Conservation (phyloP, 2,113 vertebrate species). For the Sprattus sprattus region DNA sequence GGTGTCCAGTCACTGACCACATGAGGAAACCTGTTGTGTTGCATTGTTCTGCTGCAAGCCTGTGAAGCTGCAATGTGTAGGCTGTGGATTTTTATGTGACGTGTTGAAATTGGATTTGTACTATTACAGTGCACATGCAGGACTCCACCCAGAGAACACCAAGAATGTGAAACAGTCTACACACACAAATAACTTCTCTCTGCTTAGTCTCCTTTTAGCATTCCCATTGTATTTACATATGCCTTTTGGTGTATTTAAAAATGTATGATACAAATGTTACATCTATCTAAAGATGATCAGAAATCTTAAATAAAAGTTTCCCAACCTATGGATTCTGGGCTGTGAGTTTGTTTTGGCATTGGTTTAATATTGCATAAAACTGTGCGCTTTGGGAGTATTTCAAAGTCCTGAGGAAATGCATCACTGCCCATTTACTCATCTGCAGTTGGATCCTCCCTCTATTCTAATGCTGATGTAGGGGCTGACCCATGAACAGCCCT, state of each 20-base stretch:
- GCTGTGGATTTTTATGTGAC: not conserved
- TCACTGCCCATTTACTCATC: not conserved
- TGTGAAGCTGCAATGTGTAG: not conserved
- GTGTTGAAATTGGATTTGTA: not conserved
- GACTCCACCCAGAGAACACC: not conserved
- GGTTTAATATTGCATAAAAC: not conserved
- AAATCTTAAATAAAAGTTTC: not conserved
- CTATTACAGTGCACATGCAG: not conserved
- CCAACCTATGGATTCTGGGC: not conserved
- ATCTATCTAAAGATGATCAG: not conserved
- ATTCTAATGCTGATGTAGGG: not conserved
- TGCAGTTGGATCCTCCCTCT: not conserved
- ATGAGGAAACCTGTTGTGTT: not conserved
- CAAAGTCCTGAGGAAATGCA: not conserved
- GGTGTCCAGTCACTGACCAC: too few species aligned
- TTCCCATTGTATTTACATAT: not conserved
- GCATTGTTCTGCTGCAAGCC: not conserved
- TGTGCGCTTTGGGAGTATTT: not conserved
- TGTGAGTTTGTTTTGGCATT: not conserved
- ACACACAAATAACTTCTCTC: not conserved
- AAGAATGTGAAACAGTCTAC: not conserved
- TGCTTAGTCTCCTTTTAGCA: not conserved
- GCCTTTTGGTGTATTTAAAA: not conserved
- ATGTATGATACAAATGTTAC: not conserved
- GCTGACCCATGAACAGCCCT: not conserved